phyloP scores from a whole-genome alignment of 92 coral and sea anemone species.

The Chrysogorgia sp. region DNA sequence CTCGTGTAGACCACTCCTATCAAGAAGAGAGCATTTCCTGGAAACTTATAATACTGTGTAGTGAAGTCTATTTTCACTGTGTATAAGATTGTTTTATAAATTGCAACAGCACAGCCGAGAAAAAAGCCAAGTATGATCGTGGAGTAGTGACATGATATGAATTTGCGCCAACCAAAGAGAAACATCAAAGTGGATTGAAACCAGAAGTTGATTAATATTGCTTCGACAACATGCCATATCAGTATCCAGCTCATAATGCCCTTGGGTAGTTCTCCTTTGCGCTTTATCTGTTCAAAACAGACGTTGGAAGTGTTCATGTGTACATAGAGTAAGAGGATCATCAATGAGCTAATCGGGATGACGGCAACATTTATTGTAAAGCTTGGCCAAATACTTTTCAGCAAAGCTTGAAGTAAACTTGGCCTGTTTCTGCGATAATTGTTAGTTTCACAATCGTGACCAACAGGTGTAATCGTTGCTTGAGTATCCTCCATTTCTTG shows the following conservation, averaged over 20 bases:
- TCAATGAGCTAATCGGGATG: not conserved
- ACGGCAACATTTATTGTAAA: constrained; percentile 5
- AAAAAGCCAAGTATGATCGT: constrained; percentile 7
- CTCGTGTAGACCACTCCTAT: constrained; percentile 9
- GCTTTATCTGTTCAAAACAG: constrained; percentile 16
- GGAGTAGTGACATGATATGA: not conserved
- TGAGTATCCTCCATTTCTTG: not conserved
- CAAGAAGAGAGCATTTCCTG: constrained; percentile 25
- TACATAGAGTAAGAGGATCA: constrained; percentile 4
- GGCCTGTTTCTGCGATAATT: not conserved
- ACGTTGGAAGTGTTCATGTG: constrained; percentile 13
- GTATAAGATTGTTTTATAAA: constrained; percentile 21
- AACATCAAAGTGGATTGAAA: constrained; percentile 9
- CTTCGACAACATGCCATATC: constrained; percentile 14
- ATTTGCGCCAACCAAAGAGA: constrained; percentile 13
- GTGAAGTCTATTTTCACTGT: constrained; percentile 1
- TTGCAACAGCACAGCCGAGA: not conserved
- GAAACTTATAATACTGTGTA: not conserved
- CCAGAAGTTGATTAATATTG: not conserved
- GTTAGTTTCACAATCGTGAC: not conserved
- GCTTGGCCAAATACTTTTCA: constrained; percentile 14
- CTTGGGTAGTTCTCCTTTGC: not conserved
- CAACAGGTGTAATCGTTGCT: not conserved
- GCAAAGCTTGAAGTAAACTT: not conserved
- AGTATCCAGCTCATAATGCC: constrained; percentile 5